Evolutionary conservation across 2,797 vertebrate genomes (phyloP), one percentile per base, ranked within the genome.

Genomic region (Acipenser transmontanus): DNA sequence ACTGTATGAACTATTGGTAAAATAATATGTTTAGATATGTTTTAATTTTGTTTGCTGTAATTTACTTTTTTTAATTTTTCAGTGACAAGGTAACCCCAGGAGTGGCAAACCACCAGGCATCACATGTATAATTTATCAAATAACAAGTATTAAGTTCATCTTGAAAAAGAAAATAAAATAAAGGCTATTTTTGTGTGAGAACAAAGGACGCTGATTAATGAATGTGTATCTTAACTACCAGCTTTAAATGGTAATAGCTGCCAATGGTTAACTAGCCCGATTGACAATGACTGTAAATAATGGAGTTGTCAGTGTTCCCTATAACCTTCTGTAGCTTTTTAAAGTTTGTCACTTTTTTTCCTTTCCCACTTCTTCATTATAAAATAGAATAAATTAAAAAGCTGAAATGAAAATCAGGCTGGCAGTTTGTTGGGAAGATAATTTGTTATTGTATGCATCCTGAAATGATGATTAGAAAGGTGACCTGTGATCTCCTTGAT

Each of bases 401-500:
- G 63, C 67, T 70, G 69, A 73, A 81, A 81, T 81, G 63, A 82
- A 84, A 82, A 71, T 67, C 67, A 78, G 81, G 69, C 75, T 73
- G 75, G 76, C 75, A 82, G 85, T 88, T 84, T 85, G 78, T 83
- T 7, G 50, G 64, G 71, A 67, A 77, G 80, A 80, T 81, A 77
- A 79, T 86, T 85, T 85, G 78, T 85, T 84, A 80, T 81, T 83
- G 78, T 80, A 67, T 70, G 66, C 71, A 73, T 74, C 81, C 70
- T 76, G 78, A 80, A 80, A 75, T 80, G 74, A 78, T 84, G 76
- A 84, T 85, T 75, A 72, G 73, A 68, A 79, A 78, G 77, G 78
- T 82, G 80, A 83, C 82, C 82, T 74, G 9, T 79, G 77, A 82
- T 84, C 81, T 81, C 73, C 66, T 72, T 83, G 75, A 84, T 83